These are phyloP conservation scores for Drosophila flavopinicola DNA, from an alignment of 2,888 invertebrate species.

Conservation along the genomic window DNA sequence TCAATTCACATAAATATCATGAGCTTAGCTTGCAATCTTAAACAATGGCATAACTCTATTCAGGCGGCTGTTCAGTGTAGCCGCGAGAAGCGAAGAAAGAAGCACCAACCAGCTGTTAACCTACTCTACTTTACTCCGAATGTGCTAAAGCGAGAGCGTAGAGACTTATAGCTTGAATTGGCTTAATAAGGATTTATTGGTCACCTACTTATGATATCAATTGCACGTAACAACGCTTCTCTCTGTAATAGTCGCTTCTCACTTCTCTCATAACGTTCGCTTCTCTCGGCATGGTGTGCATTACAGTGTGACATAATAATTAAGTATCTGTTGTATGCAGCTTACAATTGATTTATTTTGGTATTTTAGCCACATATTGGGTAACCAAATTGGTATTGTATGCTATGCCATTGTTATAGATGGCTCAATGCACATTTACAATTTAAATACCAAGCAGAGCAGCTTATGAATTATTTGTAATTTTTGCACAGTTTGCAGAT, in stretches of 20 bases:
- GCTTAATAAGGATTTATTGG: too few relatives aligned
- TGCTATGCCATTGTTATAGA: slow-evolving; percentile 1
- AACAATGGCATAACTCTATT: slow-evolving; percentile 19
- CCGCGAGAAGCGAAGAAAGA: slow-evolving; percentile 6
- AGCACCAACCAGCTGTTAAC: neutral
- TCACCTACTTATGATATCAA: too few relatives aligned
- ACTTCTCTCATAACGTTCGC: too few relatives aligned
- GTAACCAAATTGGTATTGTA: slow-evolving; percentile 1
- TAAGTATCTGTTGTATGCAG: slow-evolving; percentile 19
- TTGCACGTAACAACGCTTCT: too few relatives aligned
- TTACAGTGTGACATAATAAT: slow-evolving; percentile 2
- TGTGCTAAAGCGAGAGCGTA: neutral
- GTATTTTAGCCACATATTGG: slow-evolving; percentile 27
- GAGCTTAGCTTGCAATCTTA: slow-evolving; percentile 26
- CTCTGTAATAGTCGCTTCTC: too few relatives aligned
- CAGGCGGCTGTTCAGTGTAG: neutral
- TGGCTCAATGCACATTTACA: slow-evolving; percentile 9
- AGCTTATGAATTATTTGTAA: slow-evolving; percentile 21
- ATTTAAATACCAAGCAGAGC: slow-evolving; percentile 17
- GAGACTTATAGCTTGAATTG: too few relatives aligned
- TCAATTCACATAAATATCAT: slow-evolving; percentile 68
- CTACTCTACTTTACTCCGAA: neutral
- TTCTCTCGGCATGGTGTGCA: neutral
- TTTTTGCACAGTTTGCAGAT: slow-evolving; percentile 20
- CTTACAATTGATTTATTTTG: slow-evolving; percentile 34